Evolutionary conservation across 2,113 vertebrate species (phyloP).

Genomic region (Elephas maximus): DNA sequence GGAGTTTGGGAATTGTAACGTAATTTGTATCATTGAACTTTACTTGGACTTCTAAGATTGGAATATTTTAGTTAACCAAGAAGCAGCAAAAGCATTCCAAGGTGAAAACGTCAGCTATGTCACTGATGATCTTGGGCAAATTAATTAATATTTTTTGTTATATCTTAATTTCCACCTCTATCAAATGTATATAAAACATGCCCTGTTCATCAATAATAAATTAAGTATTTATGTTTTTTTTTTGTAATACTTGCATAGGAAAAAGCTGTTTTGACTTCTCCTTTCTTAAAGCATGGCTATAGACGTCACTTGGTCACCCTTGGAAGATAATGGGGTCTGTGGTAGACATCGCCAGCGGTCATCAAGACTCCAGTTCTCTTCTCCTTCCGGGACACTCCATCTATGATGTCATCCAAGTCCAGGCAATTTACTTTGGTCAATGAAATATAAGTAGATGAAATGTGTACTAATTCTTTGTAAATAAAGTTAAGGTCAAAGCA

Average conservation of each 20-base stretch:
- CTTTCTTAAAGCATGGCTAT: background rate
- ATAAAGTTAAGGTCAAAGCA: background rate
- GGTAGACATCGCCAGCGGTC: background rate
- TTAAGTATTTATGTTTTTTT: background rate
- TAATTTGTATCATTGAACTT: background rate
- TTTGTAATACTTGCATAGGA: background rate
- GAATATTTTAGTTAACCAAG: background rate
- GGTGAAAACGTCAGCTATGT: background rate
- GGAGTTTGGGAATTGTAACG: background rate
- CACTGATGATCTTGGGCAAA: background rate
- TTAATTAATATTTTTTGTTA: background rate
- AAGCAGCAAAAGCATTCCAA: background rate
- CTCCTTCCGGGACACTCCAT: background rate
- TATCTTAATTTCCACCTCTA: background rate
- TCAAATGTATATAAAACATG: background rate
- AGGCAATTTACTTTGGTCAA: background rate
- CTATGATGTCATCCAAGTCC: background rate
- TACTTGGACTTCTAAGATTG: background rate
- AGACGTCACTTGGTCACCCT: background rate
- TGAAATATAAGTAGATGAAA: background rate
- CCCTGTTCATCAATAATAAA: background rate
- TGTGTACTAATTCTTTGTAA: background rate
- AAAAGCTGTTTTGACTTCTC: too few relatives aligned
- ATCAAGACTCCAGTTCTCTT: background rate
- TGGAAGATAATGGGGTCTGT: background rate